Percentiles rank a stretch among this genome's conserved stretches.
Conservation (phyloP, 2,888 invertebrate genomes). For the Panorpa germanica region DNA sequence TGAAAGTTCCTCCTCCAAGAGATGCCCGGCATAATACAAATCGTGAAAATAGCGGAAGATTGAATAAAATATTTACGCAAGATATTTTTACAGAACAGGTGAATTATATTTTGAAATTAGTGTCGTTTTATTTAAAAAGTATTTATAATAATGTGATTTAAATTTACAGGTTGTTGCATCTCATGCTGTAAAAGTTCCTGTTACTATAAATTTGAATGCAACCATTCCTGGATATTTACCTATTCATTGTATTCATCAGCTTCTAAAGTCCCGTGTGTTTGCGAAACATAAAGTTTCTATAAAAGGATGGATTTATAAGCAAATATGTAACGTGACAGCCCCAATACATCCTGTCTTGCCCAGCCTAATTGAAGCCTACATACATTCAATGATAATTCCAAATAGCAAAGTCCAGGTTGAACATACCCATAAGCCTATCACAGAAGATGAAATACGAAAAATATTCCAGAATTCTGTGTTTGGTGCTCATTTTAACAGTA, state of each 20-base stretch:
- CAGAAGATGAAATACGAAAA: conserved; percentile 70
- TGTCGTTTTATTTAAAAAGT: conserved; percentile 2
- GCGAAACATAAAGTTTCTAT: conserved; percentile 93
- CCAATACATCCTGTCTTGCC: conserved; percentile 89
- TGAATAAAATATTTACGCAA: conserved; percentile 87
- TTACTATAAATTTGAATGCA: conserved; percentile 74
- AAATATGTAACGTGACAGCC: conserved; percentile 74
- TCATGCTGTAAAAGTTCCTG: conserved; percentile 91
- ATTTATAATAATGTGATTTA: conserved; percentile 3
- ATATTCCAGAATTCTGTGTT: conserved; percentile 66
- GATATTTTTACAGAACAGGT: conserved; percentile 94
- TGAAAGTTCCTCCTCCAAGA: conserved; percentile 81
- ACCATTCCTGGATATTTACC: conserved; percentile 83
- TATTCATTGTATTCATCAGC: conserved; percentile 90
- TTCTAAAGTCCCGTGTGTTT: conserved; percentile 84
- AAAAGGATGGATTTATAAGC: conserved; percentile 90
- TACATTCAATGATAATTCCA: conserved; percentile 69
- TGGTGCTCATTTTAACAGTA: conserved; percentile 48
- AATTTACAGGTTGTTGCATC: conserved; percentile 61
- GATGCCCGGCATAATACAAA: conserved; percentile 70
- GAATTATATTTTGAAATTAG: conserved; percentile 11
- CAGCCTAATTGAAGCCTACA: conserved; percentile 83
- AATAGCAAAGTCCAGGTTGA: conserved; percentile 47
- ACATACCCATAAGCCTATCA: conserved; percentile 78
- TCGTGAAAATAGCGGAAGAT: conserved; percentile 70